Base-by-base conservation (phyloP, 2,888 invertebrate species). In the Sipha maydis region DNA sequence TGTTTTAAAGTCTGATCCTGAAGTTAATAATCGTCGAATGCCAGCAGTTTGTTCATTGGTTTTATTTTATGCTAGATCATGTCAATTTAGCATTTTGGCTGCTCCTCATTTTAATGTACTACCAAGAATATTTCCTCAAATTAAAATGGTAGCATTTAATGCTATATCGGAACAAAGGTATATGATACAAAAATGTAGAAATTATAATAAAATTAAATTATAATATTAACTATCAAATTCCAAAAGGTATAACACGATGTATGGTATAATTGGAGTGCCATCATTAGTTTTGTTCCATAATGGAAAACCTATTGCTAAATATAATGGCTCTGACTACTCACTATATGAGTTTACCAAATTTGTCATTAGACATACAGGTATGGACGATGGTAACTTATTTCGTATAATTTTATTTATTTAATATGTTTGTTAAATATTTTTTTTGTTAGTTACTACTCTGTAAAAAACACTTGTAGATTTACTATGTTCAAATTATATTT, bases 91-190 rank as follows among this genome's bases (percentile, higher is more conserved):
- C 91, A 96, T 97, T 31, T 94, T 95, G 91, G 96, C 97, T 14
- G 98, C 98, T 1, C 97, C 97, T 11, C 95, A 97, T 91, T 97
- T 95, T 91, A 99, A 99, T 93, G 96, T 98, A 0, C 92, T 99
- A 48, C 96, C 98, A 1, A 93, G 97, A 91, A 95, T 96, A 7
- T 99, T 96, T 92, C 97, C 97, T 1, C 95, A 95, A 90, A 93
- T 99, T 0, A 96, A 96, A 92, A 94, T 98, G 92, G 95, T 97
- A 19, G 98, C 97, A 4, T 94, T 99, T 31, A 98, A 99, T 93
- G 97, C 98, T 3, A 94, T 96, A 90, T 95, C 95, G 91, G 95
- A 96, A 91, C 95, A 95, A 91, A 94, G 92, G 94, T 94, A 92
- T 91, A 90, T 78, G 34, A 14, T 83, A 75, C 11, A 61, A n/a